phyloP scores from a whole-genome alignment of 2,888 invertebrate genomes.

The Parnassius orleans region DNA sequence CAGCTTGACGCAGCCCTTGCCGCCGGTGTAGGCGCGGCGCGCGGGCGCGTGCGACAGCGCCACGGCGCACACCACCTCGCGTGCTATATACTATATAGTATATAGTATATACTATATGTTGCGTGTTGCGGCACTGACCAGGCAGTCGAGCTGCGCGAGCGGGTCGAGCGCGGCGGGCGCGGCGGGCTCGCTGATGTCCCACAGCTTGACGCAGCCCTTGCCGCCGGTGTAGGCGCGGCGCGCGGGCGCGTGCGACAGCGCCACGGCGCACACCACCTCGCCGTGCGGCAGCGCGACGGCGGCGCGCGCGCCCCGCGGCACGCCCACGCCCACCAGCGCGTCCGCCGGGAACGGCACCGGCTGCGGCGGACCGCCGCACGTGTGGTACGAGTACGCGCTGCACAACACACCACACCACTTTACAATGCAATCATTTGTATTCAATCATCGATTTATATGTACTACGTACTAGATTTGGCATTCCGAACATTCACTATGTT shows the following conservation, averaged over 20 bases:
- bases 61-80: too few species aligned
- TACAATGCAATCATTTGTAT: too few species aligned
- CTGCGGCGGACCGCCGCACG: conserved; percentile 92
- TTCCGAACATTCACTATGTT: too few species aligned
- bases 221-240: conserved; percentile 98
- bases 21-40: too few species aligned
- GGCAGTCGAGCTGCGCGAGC: conserved; percentile 93
- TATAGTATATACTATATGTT: too few species aligned
- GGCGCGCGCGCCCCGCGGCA: conserved; percentile 94
- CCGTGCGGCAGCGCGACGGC: conserved; percentile 96
- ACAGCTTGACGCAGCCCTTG: conserved; percentile 98
- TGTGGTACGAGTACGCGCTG: conserved; percentile 96
- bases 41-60: too few species aligned
- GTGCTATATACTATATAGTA: too few species aligned
- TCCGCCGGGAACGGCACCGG: conserved; percentile 98
- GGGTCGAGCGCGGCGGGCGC: conserved; percentile 94
- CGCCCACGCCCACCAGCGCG: conserved; percentile 94
- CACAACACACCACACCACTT: not conserved
- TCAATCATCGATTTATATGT: too few species aligned
- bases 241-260: conserved; percentile 87
- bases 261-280: conserved; percentile 98
- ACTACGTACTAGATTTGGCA: too few species aligned
- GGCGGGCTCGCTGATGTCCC: conserved; percentile 95
- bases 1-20: too few species aligned
- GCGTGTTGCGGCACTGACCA: conserved; percentile 76